phyloP scores from a whole-genome alignment of 23 tunicate genomes.

The Styela plicata region DNA sequence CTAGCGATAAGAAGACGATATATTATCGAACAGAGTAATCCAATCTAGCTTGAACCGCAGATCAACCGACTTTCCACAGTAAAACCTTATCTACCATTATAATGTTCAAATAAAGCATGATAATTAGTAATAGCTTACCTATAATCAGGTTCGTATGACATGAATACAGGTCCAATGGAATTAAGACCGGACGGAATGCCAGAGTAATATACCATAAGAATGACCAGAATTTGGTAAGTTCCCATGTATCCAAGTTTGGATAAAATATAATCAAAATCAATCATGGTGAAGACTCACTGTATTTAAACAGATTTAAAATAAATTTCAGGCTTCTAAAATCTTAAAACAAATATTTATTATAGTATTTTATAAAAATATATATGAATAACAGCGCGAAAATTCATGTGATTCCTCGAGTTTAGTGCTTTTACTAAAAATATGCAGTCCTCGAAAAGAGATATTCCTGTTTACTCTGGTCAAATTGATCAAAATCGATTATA shows the following conservation, averaged over 20 bases:
- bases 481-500: too few species aligned
- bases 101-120: too few species aligned
- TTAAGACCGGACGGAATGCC: slow-evolving; percentile 69
- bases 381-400: neutral
- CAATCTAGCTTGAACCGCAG: too few species aligned
- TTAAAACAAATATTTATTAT: neutral
- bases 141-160: slow-evolving; percentile 57
- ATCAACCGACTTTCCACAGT: too few species aligned
- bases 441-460: neutral
- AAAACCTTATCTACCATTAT: too few species aligned
- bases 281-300: slow-evolving; percentile 44
- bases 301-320: too few species aligned
- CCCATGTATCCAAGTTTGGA: slow-evolving; percentile 63
- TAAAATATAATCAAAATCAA: slow-evolving; percentile 58
- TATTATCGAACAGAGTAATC: too few species aligned
- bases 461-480: too few species aligned
- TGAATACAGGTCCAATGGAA: slow-evolving; percentile 64
- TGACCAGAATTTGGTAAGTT: slow-evolving; percentile 46
- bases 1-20: too few species aligned
- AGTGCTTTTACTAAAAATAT: neutral
- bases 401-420: neutral
- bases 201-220: slow-evolving; percentile 55
- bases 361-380: neutral
- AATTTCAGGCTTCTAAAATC: neutral
- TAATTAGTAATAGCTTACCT: too few species aligned